A percentile compares a stretch with the other conserved stretches of the same genome.
Evolutionary conservation across 2,797 vertebrate species (phyloP).

Genomic region (Xenopus petersii): DNA sequence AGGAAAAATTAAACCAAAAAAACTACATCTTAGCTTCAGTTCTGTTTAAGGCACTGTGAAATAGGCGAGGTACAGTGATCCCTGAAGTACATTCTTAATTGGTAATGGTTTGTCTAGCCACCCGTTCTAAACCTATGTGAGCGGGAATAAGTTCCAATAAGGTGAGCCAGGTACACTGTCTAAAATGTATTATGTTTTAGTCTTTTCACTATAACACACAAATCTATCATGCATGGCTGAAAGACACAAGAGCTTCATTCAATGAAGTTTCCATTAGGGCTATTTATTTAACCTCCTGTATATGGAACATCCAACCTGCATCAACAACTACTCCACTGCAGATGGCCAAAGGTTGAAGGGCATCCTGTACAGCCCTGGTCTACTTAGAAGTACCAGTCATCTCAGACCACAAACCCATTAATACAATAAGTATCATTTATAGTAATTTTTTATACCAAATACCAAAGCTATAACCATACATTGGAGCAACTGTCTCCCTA

Average conservation of each 20-base stretch:
- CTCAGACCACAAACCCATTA: no score
- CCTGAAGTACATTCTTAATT: conserved; percentile 99
- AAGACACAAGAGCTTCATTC: conserved; percentile 10
- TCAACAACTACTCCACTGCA: no score
- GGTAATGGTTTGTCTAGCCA: conserved; percentile 87
- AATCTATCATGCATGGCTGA: conserved; percentile 23
- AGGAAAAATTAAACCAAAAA: conserved; percentile 62
- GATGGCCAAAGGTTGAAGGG: no score
- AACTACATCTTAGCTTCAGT: conserved; percentile 76
- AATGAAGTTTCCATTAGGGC: conserved; percentile 1
- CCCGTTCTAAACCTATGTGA: conserved; percentile 72
- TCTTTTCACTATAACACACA: conserved; percentile 58
- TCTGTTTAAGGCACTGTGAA: conserved; percentile 98
- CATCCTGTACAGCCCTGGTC: neutral
- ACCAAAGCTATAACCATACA: no score
- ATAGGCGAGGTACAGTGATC: conserved; percentile 99
- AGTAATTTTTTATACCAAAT: no score
- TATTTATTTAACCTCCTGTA: no score
- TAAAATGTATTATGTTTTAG: conserved; percentile 58
- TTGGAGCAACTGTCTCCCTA: no score
- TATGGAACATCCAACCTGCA: no score
- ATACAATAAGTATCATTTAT: no score
- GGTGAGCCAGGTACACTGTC: conserved; percentile 79
- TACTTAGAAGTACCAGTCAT: neutral
- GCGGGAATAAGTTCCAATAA: conserved; percentile 72